Base-by-base conservation (phyloP, 1,140 invertebrate species). In the Colletes gigas region DNA sequence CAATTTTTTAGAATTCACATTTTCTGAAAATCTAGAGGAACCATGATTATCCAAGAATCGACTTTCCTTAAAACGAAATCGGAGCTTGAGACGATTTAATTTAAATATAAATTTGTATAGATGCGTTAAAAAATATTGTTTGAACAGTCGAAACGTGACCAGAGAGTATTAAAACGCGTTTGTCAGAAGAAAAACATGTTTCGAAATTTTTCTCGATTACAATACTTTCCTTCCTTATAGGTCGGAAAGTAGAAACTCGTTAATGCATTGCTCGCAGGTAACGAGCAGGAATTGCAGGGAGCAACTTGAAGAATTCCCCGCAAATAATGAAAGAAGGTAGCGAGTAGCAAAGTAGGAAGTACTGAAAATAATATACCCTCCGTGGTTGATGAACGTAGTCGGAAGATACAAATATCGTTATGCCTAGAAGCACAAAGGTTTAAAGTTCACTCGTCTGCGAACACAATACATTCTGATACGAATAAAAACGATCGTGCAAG, bases 281-380 rank as follows among this genome's bases (percentile, higher is more conserved):
- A 79, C 78, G 70, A 68, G 39, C 50, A 55, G 3, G 71, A 73
- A 68, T 62, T 62, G 65, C 62, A 14, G 19, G 54, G 55, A 84
- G 71, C 50, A 52, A 62, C 66, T 74, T 75, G n/a, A 71, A 62
- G 55, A 76, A 73, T 83, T 82, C 68, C 50, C 55, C 81, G 50
- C 67, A 59, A 79, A 66, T 83, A 77, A 80, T 79, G 83, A 83
- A 76, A 83, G 78, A 62, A 63, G 41, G 54, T 55, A 55, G 15
- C 15, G 5, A n/a, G 15, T 55, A 55, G 17, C 14, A 55, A 55
- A 55, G 54, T 17, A 55, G 54, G 54, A 55, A 17, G 17, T 55
- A 55, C 15, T 14, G 5, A 17, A 55, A 55, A 55, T 17, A n/a
- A 55, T 17, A 71, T 77, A 78, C 60, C 79, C 77, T 55, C 63